Base-by-base conservation (phyloP, 2,797 vertebrate genomes). In the Telmatherina bonti region DNA sequence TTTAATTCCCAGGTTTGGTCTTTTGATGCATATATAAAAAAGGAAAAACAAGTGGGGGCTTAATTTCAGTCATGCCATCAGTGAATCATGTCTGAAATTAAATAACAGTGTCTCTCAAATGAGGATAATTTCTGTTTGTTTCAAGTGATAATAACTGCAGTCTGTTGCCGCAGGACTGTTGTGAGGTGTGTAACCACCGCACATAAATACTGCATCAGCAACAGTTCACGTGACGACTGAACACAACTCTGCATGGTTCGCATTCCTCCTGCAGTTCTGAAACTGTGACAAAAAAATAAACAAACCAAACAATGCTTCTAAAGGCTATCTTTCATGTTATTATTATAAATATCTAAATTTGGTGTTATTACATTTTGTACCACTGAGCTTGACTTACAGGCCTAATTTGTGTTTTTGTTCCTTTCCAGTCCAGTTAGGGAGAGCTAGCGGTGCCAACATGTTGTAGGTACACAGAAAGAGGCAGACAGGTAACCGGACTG, bases 401-500 rank as follows among this genome's bases (percentile, higher is more conserved):
- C 27, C 31, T 76, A 67, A 73, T 56, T 7, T 81, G 70, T 72
- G 75, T 72, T 67, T 79, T 73, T 87, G 70, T 77, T 78, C 79
- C 72, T 72, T 70, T 79, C 67, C 53, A 26, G 78, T 78, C 62
- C 86, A 60, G 13, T 91, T 85, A 92, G 93, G 69, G 91, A 89
- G 58, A 49, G 74, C 84, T 93, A 92, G 78, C 76, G 59, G 83
- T 69, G 72, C 89, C 83, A 91, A 84, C 90, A 74, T 76, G 73
- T 47, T 67, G 88, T 93, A 94, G 91, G 92, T 92, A 85, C 90
- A 89, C 91, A 88, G 52, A 54, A 88, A 91, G 77, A 62, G 79
- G 78, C 85, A 90, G 91, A 90, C 93, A 96, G 96, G 96, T 96
- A 96, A 96, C 70, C 2, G 22, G 64, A 82, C 74, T 62, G 78